Base-by-base conservation (phyloP, 2,113 vertebrate genomes). In the Saccopteryx leptura region DNA sequence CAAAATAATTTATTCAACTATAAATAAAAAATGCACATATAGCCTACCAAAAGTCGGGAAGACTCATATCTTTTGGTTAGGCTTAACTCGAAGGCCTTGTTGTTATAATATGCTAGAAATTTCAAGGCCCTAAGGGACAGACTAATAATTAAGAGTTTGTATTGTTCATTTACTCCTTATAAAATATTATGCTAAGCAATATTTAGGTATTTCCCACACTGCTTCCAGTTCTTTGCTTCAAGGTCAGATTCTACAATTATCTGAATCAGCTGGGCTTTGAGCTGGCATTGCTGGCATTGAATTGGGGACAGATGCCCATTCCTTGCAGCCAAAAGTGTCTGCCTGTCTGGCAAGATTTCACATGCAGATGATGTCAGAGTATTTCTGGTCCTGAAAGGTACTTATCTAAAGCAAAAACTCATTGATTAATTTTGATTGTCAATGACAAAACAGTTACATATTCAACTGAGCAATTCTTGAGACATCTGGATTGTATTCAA, bases 221-320 rank as follows among this genome's bases (percentile, higher is more conserved):
- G 58, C 68, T 61, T 78, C 26, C 69, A 90, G 24, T 69, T 93
- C 48, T 84, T 82, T 79, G 19, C 46, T 46, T 96, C 81, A 96
- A 96, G 88, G 85, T 92, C 91, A 95, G 63, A 50, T 69, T 92
- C 84, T 82, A 31, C 68, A 92, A 65, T 88, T 58, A 90, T 84
- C 28, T 93, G 88, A 84, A 63, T 78, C 80, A 81, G 88, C 13
- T 65, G n/a, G 21, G 46, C 28, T 15, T 66, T 94, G 85, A 85
- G 66, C 52, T 72, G 68, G 88, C 83, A 79, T 56, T 85, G 68
- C 33, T 93, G 60, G 80, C 33, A 83, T n/a, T 46, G 65, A 92
- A 69, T 2, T 92, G 81, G 66, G 74, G 78, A 92, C 68, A 88
- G 89, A 60, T 54, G 52, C 78, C 31, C 31, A 88, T 81, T 74